Percentiles rank a stretch among this genome's conserved stretches.
phyloP scores from a whole-genome alignment of 2,888 invertebrate genomes.

The Perithous albicinctus region DNA sequence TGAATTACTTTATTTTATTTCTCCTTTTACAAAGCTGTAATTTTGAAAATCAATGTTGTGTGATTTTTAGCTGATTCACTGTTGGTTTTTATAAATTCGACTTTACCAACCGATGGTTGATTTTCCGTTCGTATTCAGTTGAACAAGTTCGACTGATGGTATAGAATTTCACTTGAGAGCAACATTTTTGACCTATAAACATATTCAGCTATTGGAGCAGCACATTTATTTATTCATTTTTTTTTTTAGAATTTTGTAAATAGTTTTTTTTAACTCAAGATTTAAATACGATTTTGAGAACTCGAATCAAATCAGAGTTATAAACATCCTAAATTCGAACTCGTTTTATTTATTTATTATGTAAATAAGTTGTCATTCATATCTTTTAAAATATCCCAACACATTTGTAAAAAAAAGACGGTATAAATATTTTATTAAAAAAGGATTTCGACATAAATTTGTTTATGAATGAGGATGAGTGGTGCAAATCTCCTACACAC shows the following conservation, averaged over 20 bases:
- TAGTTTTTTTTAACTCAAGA: background rate
- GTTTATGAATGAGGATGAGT: too few relatives aligned
- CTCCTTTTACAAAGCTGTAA: background rate
- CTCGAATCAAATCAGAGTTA: conserved; percentile 25
- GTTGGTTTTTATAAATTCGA: background rate
- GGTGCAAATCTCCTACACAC: too few relatives aligned
- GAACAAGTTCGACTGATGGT: background rate
- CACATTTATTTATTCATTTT: background rate
- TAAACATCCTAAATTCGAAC: too few relatives aligned
- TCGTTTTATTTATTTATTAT: too few relatives aligned
- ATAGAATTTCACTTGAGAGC: background rate
- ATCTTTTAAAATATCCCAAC: too few relatives aligned
- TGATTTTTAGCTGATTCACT: background rate
- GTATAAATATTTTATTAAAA: too few relatives aligned
- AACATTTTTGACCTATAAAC: background rate
- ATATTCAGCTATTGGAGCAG: background rate
- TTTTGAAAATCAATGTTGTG: background rate
- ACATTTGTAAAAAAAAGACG: too few relatives aligned
- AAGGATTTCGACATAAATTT: too few relatives aligned
- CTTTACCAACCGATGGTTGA: background rate
- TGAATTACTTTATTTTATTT: background rate
- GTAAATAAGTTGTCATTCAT: too few relatives aligned
- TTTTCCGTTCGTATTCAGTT: background rate
- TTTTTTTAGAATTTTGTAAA: too few relatives aligned
- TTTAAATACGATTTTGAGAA: background rate